These are phyloP conservation scores for Drosophila picticornis DNA, from an alignment of 2,888 invertebrate genomes.

Conservation along the genomic window DNA sequence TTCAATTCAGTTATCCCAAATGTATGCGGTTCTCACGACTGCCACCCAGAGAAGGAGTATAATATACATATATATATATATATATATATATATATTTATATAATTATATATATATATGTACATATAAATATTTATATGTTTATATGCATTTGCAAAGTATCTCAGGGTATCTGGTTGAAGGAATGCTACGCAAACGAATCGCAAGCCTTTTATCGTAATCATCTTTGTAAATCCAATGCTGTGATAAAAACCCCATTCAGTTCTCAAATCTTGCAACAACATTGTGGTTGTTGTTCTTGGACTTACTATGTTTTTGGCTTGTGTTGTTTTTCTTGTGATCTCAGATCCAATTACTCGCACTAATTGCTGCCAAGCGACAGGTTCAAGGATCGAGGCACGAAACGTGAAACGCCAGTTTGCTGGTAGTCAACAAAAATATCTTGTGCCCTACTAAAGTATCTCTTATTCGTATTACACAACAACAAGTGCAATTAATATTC, in stretches of 20 bases:
- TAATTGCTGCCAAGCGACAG: background rate
- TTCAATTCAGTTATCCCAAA: slow-evolving; percentile 1
- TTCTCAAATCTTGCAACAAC: background rate
- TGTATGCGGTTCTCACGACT: slow-evolving; percentile 25
- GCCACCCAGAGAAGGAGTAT: slow-evolving; percentile 13
- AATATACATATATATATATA: background rate
- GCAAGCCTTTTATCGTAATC: slow-evolving; percentile 9
- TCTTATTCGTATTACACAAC: background rate
- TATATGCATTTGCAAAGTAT: slow-evolving; percentile 2
- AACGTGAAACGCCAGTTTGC: background rate
- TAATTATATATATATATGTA: background rate
- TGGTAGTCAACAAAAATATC: background rate
- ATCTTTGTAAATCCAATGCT: slow-evolving; percentile 15
- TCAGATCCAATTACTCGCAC: slow-evolving; percentile 7
- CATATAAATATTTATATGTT: background rate
- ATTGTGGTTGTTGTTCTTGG: background rate
- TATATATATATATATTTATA: background rate
- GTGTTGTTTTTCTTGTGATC: background rate
- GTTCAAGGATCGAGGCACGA: slow-evolving; percentile 13
- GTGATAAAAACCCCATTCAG: background rate
- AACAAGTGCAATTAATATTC: background rate
- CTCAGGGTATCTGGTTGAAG: slow-evolving; percentile 31
- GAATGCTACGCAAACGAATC: slow-evolving; percentile 51
- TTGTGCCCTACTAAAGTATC: background rate
- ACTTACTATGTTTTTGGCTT: background rate